Conservation (phyloP, 2,113 vertebrate species). For the Recurvirostra avosetta region DNA sequence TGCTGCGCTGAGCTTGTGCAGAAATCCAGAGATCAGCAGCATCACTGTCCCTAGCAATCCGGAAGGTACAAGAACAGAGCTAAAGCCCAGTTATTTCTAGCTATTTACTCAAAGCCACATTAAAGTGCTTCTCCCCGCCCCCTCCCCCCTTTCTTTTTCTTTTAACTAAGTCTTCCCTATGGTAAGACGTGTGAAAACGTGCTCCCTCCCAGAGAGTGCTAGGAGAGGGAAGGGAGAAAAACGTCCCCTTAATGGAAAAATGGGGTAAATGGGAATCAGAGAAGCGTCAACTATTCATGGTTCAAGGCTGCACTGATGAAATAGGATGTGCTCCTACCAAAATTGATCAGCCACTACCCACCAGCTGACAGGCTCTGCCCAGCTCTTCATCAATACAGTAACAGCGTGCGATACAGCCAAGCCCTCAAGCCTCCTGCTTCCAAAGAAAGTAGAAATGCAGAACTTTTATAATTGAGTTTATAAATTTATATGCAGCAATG, state of each 20-base stretch:
- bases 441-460: background rate
- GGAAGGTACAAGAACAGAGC: background rate
- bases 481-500: background rate
- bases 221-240: background rate
- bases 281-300: background rate
- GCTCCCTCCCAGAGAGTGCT: background rate
- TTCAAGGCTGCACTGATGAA: background rate
- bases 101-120: background rate
- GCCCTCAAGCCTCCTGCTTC: background rate
- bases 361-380: background rate
- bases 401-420: rapidly evolving
- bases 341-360: background rate
- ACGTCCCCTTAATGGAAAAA: background rate
- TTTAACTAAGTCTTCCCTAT: background rate
- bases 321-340: background rate
- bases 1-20: background rate
- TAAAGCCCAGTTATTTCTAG: background rate
- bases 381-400: background rate
- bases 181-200: rapidly evolving
- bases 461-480: background rate
- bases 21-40: background rate
- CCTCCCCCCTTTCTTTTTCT: background rate
- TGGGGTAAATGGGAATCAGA: background rate
- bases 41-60: background rate
- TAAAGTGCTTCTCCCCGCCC: background rate